These are phyloP conservation scores for Carlito syrichta DNA, from an alignment of 2,113 vertebrate genomes.

Conservation along the genomic window DNA sequence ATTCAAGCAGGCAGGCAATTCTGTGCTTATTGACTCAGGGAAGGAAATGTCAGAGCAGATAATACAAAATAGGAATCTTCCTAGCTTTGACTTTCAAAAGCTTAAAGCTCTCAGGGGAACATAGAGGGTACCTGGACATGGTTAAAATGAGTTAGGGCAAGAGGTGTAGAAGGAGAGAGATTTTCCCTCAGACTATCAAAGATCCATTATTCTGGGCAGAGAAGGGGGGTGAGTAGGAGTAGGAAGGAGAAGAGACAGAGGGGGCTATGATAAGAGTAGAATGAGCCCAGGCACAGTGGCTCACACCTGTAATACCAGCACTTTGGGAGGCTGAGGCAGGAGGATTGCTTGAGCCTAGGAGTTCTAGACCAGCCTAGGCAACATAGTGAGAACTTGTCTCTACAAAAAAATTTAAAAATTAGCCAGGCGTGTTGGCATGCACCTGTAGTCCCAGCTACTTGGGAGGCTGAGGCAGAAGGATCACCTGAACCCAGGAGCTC, in stretches of 20 bases:
- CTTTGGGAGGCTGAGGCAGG: too few species aligned
- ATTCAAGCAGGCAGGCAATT: not conserved
- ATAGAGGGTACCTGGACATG: not conserved
- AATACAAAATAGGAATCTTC: conserved; percentile 3
- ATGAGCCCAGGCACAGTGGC: too few species aligned
- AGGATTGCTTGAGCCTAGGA: too few species aligned
- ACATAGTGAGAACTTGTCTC: too few species aligned
- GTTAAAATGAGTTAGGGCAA: not conserved
- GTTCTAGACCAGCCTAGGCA: too few species aligned
- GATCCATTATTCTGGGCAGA: not conserved
- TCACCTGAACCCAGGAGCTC: too few species aligned
- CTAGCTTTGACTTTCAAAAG: conserved; percentile 42
- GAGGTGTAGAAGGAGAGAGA: not conserved
- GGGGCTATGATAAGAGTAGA: not conserved
- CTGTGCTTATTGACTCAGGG: not conserved
- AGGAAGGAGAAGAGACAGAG: not conserved
- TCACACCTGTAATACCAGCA: too few species aligned
- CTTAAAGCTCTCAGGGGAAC: not conserved
- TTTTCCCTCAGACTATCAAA: not conserved
- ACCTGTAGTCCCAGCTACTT: too few species aligned
- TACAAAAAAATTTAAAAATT: too few species aligned
- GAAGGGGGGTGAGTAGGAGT: not conserved
- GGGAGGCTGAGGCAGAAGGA: too few species aligned
- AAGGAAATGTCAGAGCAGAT: not conserved
- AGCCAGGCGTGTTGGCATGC: too few species aligned